Conservation (phyloP, 2,888 invertebrate species). For the Ophion ventricosus region DNA sequence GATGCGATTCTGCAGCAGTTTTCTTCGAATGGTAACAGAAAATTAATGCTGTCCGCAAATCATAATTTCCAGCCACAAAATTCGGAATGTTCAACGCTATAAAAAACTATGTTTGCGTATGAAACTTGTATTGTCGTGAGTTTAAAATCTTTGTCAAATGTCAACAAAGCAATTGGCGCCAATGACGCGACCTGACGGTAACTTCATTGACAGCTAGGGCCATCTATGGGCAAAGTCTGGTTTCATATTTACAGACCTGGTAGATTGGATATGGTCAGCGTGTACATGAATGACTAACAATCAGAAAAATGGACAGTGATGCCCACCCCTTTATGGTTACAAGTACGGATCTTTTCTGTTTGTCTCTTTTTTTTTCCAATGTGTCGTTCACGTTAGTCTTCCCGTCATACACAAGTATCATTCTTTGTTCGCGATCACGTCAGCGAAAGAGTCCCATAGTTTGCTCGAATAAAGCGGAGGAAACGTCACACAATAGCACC, state of each 20-base stretch:
- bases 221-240: no score
- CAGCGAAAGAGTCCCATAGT: slow-evolving; percentile 32
- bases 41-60: no score
- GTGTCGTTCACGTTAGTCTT: slow-evolving; percentile 29
- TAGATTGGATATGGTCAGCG: background rate
- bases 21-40: no score
- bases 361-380: slow-evolving; percentile 8
- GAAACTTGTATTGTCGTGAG: no score
- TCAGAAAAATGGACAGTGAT: slow-evolving; percentile 17
- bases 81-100: no score
- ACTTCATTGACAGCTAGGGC: no score
- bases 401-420: slow-evolving; percentile 25
- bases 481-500: slow-evolving; percentile 47
- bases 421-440: slow-evolving; percentile 43
- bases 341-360: background rate
- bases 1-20: no score
- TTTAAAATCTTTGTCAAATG: no score
- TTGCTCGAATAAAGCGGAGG: slow-evolving; percentile 30
- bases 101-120: no score
- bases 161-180: no score
- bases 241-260: background rate
- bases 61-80: no score
- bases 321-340: background rate
- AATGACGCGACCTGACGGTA: no score
- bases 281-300: background rate